phyloP scores from a whole-genome alignment of 2,113 vertebrate genomes.

The Sinocyclocheilus maitianheensis region DNA sequence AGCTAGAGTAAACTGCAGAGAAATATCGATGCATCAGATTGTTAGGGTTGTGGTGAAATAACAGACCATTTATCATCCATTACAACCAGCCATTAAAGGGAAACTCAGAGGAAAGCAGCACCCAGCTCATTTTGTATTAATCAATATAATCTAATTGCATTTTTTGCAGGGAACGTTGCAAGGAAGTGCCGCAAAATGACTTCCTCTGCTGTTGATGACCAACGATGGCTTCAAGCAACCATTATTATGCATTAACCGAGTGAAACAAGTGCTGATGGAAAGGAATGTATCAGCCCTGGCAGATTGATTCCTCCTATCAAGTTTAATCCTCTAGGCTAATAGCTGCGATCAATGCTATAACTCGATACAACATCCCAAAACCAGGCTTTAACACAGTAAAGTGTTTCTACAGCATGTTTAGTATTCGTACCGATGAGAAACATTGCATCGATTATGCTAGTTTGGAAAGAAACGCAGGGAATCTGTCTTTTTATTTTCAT shows the following conservation, averaged over 20 bases:
- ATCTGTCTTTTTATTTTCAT: background rate
- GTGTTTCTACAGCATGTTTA: background rate
- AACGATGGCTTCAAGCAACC: constrained; percentile 8
- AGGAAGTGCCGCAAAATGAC: background rate
- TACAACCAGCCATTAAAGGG: constrained; percentile 56
- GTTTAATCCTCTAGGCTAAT: constrained; percentile 26
- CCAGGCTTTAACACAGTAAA: background rate
- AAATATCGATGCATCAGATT: constrained; percentile 65
- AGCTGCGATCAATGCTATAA: constrained; percentile 27
- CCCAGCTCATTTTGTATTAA: constrained; percentile 31
- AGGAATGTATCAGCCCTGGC: constrained; percentile 20
- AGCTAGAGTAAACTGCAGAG: constrained; percentile 39
- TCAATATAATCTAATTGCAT: constrained; percentile 27
- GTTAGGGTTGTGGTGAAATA: constrained; percentile 60
- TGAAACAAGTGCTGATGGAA: constrained; percentile 28
- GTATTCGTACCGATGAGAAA: background rate
- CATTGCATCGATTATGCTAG: background rate
- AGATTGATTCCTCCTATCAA: constrained; percentile 33
- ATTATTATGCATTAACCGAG: constrained; percentile 37
- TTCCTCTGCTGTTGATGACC: constrained; percentile 12
- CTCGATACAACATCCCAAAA: background rate
- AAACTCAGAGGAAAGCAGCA: constrained; percentile 43
- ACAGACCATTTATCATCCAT: constrained; percentile 59
- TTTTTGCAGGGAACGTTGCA: background rate
- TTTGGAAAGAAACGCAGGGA: background rate